Base-by-base conservation (phyloP, 64 coral and sea anemone species). In the Dendronephthya gigantea region DNA sequence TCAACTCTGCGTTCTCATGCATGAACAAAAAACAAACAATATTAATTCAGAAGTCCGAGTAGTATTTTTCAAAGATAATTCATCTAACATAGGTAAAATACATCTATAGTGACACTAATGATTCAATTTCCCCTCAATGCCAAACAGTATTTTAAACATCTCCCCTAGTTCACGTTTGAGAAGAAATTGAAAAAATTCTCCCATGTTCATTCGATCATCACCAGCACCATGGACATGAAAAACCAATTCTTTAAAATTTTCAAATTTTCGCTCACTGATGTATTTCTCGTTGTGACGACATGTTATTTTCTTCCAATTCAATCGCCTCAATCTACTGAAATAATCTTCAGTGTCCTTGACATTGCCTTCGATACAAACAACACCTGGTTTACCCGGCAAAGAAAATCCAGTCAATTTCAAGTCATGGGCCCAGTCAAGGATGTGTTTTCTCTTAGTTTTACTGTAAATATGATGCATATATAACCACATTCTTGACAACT, bases 401-500 rank as follows among this genome's bases (percentile, higher is more conserved):
- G 89, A 93, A 85, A 98, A 98, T 4, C 95, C 95, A 35, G 95
- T 93, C 14, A 98, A 84, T 2, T 88, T 79, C 40, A 91, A 98
- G n/a, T 98, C 95, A 29, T 62, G 49, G 2, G 95, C 88, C 95
- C 95, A 98, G 59, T 98, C 92, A 10, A 98, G 75, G 29, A 98
- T 98, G 25, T 91, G 81, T 50, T 98, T 98, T 39, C 95, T 89
- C 56, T 98, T 98, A 35, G 89, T 93, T 93, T 98, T 98, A 82
- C 90, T 98, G 37, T 98, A 98, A n/a, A 98, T 98, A 56, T 98
- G 95, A 74, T 98, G 95, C 95, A 98, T 98, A 38, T 98, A 98
- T 47, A 98, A 68, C 95, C 95, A 98, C 82, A 98, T 91, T 87
- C 95, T 30, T 79, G 76, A 38, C 88, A 84, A 75, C 91, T 90